Evolutionary conservation across 2,797 vertebrate genomes (phyloP).

Genomic region (Sphaeramia orbicularis): DNA sequence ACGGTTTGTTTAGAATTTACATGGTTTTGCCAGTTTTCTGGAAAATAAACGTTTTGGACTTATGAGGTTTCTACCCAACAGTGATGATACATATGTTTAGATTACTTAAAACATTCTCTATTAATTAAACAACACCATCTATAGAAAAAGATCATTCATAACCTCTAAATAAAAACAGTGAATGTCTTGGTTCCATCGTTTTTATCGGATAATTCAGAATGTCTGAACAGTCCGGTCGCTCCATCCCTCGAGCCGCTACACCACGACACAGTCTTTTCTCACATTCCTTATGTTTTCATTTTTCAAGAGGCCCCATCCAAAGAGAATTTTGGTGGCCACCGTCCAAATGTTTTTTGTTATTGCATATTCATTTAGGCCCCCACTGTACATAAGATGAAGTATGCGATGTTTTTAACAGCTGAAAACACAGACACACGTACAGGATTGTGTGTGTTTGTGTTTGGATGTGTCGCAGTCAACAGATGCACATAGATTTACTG

Average conservation of each 20-base stretch:
- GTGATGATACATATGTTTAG: too few relatives aligned
- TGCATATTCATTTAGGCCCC: constrained; percentile 72
- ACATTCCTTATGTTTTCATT: constrained; percentile 58
- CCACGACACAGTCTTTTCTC: constrained; percentile 35
- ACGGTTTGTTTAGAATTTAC: too few relatives aligned
- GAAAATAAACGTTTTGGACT: too few relatives aligned
- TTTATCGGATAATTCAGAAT: constrained; percentile 41
- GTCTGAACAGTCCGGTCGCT: constrained; percentile 29
- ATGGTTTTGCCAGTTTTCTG: too few relatives aligned
- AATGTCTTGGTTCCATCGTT: constrained; percentile 56
- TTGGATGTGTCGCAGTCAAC: constrained; percentile 51
- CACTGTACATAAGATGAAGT: constrained; percentile 56
- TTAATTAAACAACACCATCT: too few relatives aligned
- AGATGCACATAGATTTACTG: constrained; percentile 49
- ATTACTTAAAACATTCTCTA: too few relatives aligned
- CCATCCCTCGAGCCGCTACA: constrained; percentile 31
- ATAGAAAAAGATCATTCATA: too few relatives aligned
- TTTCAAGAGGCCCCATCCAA: constrained; percentile 39
- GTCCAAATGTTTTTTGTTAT: constrained; percentile 74
- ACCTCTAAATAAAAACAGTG: too few relatives aligned
- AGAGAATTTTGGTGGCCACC: constrained; percentile 50
- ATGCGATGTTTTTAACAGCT: constrained; percentile 79
- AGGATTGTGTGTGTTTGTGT: constrained; percentile 48
- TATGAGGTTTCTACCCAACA: too few relatives aligned
- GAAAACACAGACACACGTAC: constrained; percentile 68